Evolutionary conservation across 2,113 vertebrate species (phyloP).

Genomic region (Megaleporinus macrocephalus): DNA sequence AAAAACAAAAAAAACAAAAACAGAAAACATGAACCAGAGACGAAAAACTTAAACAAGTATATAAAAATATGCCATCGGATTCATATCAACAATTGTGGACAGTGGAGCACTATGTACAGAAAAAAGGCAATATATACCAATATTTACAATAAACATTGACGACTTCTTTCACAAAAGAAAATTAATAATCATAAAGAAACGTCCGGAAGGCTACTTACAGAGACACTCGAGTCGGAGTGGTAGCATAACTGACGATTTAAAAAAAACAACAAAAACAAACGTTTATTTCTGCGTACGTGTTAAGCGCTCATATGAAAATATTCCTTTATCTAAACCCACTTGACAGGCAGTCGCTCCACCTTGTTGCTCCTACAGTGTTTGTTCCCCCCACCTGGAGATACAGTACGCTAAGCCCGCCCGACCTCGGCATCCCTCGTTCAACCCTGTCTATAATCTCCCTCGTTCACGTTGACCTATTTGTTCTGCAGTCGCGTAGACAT

Average conservation of each 20-base stretch:
- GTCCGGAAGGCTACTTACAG: constrained; percentile 65
- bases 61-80: constrained; percentile 89
- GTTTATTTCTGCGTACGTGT: not conserved
- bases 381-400: not conserved
- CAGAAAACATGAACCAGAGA: constrained; percentile 66
- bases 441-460: too few species aligned
- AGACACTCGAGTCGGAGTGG: not conserved
- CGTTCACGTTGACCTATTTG: too few species aligned
- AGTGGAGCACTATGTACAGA: constrained; percentile 83
- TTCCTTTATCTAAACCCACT: constrained; percentile 9
- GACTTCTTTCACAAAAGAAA: constrained; percentile 66
- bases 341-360: not conserved
- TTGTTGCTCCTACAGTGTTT: not conserved
- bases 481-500: too few species aligned
- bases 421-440: not conserved
- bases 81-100: constrained; percentile 83
- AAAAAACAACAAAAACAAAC: too few species aligned
- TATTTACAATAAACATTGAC: constrained; percentile 79
- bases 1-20: not conserved
- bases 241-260: not conserved
- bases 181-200: too few species aligned
- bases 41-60: constrained; percentile 74
- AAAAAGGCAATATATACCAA: constrained; percentile 78
- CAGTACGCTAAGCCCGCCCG: not conserved
- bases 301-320: constrained; percentile 37